Conservation (phyloP, 2,113 vertebrate genomes). For the Epinephelus lanceolatus region DNA sequence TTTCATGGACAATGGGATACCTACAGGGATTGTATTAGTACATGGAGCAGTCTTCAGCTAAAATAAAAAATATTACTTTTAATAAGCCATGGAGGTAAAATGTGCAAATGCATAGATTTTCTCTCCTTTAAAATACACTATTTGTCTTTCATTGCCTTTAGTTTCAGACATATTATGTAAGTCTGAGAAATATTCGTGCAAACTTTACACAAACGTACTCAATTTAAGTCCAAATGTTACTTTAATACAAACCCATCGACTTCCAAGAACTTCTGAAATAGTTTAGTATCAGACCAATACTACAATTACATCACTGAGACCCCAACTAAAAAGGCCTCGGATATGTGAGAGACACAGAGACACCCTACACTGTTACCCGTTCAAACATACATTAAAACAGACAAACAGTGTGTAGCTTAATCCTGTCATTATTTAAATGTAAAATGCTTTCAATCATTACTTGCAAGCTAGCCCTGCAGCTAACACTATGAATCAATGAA, state of each 20-base stretch:
- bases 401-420: background rate
- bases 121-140: background rate
- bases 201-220: background rate
- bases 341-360: background rate
- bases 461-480: slow-evolving; percentile 44
- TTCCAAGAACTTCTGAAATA: slow-evolving; percentile 18
- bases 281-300: background rate
- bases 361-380: background rate
- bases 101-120: background rate
- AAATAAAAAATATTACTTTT: background rate
- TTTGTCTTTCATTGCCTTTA: background rate
- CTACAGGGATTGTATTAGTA: background rate
- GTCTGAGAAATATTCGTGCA: background rate
- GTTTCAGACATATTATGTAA: background rate
- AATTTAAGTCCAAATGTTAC: background rate
- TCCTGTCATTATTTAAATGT: background rate
- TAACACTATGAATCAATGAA: slow-evolving; percentile 77
- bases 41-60: background rate
- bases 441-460: slow-evolving; percentile 1
- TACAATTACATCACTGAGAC: background rate
- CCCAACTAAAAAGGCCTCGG: background rate
- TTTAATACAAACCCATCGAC: slow-evolving; percentile 10
- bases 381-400: background rate
- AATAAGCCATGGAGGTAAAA: background rate
- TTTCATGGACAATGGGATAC: background rate